Evolutionary conservation across 2,113 vertebrate species (phyloP).

Genomic region (Thermophis baileyi): DNA sequence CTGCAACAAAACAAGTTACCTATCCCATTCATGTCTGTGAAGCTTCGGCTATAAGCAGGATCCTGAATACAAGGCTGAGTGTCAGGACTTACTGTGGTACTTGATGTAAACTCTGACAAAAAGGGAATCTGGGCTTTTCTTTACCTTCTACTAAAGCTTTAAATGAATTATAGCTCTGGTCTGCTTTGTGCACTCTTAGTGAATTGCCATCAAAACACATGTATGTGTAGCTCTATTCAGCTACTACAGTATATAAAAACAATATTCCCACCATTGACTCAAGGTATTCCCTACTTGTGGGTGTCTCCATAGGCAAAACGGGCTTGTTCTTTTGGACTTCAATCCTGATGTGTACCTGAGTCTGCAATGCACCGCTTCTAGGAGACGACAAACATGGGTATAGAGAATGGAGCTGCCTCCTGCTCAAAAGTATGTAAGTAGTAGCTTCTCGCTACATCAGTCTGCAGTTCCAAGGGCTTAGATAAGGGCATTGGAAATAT

Average conservation of each 20-base stretch:
- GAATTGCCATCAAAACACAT: not conserved
- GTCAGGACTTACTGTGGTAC: not conserved
- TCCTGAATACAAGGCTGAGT: not conserved
- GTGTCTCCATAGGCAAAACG: not conserved
- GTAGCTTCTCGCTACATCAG: not conserved
- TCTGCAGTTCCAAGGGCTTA: not conserved
- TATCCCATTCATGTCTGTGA: not conserved
- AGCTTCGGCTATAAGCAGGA: not conserved
- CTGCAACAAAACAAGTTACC: not conserved
- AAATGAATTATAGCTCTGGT: too few relatives aligned
- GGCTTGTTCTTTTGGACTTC: not conserved
- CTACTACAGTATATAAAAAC: not conserved
- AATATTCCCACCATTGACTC: not conserved
- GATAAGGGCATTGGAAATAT: conserved; percentile 8
- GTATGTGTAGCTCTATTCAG: not conserved
- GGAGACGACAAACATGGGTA: not conserved
- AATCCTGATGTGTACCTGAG: not conserved
- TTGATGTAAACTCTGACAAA: not conserved
- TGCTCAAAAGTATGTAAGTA: not conserved
- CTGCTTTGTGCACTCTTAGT: not conserved
- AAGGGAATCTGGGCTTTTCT: not conserved
- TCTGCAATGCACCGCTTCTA: not conserved
- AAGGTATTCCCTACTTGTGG: not conserved
- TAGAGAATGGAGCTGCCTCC: not conserved
- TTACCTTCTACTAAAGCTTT: not conserved